Evolutionary conservation across 2,888 invertebrate genomes (phyloP).

Genomic region (Netelia melanura): DNA sequence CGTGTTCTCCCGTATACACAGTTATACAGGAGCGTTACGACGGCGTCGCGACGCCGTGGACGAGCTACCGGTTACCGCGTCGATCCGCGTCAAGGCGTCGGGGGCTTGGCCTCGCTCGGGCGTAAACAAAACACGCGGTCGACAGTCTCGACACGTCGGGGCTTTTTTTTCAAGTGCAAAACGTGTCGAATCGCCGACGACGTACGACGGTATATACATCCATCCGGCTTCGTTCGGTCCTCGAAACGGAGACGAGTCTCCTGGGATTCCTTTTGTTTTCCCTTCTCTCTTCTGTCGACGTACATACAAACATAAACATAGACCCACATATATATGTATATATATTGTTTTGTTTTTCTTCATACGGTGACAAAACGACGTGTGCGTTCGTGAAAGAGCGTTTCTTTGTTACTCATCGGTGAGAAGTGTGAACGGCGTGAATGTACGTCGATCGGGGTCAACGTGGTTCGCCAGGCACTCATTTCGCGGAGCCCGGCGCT

Average conservation of each 20-base stretch:
- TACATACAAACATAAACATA: neutral
- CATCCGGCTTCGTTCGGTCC: neutral
- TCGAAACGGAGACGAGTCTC: neutral
- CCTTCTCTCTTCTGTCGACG: neutral
- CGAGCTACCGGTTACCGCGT: slow-evolving; percentile 44
- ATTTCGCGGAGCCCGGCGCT: slow-evolving; percentile 73
- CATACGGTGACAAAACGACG: neutral
- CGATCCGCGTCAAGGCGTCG: slow-evolving; percentile 27
- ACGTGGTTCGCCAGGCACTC: slow-evolving; percentile 74
- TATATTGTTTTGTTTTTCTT: neutral
- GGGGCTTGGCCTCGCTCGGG: slow-evolving; percentile 48
- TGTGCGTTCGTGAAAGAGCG: too few relatives aligned
- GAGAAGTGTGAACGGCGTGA: slow-evolving; percentile 59
- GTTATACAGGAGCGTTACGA: slow-evolving; percentile 17
- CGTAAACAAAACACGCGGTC: slow-evolving; percentile 64
- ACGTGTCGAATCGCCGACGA: slow-evolving; percentile 14
- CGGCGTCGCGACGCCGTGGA: slow-evolving; percentile 44
- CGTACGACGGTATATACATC: neutral
- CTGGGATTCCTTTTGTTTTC: slow-evolving; percentile 16
- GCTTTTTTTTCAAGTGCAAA: slow-evolving; percentile 37
- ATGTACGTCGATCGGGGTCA: slow-evolving; percentile 75
- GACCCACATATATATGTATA: neutral
- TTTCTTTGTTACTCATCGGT: neutral
- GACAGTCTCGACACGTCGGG: slow-evolving; percentile 26
- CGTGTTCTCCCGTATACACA: neutral